Evolutionary conservation across 2,888 invertebrate species (phyloP), one percentile per base, ranked within the genome.

Genomic region (Mythimna albipuncta): DNA sequence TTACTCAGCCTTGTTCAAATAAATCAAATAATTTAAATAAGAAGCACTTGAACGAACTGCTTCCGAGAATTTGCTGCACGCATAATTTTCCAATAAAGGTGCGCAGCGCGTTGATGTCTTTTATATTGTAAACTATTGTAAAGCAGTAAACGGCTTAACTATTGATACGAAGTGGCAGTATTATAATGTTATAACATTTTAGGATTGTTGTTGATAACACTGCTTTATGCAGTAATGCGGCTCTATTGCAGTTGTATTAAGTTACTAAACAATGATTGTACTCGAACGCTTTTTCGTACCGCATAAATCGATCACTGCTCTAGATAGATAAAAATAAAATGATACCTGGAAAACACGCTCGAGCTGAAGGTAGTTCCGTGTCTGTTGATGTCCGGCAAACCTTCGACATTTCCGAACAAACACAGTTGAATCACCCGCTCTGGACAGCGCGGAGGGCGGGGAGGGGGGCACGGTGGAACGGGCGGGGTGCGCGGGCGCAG

Each of bases 301-400:
- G 52, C 63, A 72, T 75, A 71, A 87, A 79, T 86, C 84, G 86
- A 86, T 85, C 75, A 66, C 55, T 88, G 89, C 86, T 90, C 90
- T 90, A 90, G 82, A 90, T 89, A 88, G 82, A 87, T 88, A 88
- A 89, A 87, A 90, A 89, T 89, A 88, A 91, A 90, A 89, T 88
- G 89, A 92, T 93, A 95, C 93, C 92, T 95, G 94, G 95, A 95
- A 47, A 95, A 93, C 91, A 91, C 91, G 93, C 92, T 92, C 89
- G 86, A 89, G 84, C 86, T 85, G 94, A 95, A 95, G 95, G 94
- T 94, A 94, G 93, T 96, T 95, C 96, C 96, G 95, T 92, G 91
- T 95, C 90, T 86, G 89, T 91, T 91, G 91, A 95, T 92, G 95
- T 95, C 96, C 96, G 96, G 95, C 94, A 95, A 95, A 94, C 96